A percentile compares a stretch with the other conserved stretches of the same genome.
phyloP scores from a whole-genome alignment of 2,888 invertebrate species.

The Oxycera nigricornis region DNA sequence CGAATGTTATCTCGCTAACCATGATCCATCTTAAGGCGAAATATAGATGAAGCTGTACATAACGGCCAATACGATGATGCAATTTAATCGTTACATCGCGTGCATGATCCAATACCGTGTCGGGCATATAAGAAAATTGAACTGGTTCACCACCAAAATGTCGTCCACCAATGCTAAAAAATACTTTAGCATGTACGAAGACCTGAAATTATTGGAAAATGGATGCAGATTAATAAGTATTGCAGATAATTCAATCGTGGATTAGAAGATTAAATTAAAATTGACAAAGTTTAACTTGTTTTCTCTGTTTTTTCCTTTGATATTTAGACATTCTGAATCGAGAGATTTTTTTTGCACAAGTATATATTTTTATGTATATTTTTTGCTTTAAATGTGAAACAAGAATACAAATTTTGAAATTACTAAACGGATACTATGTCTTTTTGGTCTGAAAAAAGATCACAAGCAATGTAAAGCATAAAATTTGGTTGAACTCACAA shows the following conservation, averaged over 20 bases:
- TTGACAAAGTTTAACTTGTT: background rate
- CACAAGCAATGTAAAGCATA: too few species aligned
- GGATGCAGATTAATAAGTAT: background rate
- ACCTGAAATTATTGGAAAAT: slow-evolving; percentile 67
- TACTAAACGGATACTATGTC: too few species aligned
- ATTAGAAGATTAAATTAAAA: background rate
- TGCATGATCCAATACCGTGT: slow-evolving; percentile 76
- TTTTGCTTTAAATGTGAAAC: too few species aligned
- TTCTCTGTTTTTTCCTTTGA: too few species aligned
- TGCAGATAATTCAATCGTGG: background rate
- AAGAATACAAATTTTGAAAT: too few species aligned
- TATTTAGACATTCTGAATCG: too few species aligned
- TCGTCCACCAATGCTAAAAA: slow-evolving; percentile 77
- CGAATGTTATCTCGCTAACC: slow-evolving; percentile 84
- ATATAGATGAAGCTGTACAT: slow-evolving; percentile 77
- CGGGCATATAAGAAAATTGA: slow-evolving; percentile 78
- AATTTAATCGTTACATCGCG: slow-evolving; percentile 83
- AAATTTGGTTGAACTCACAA: too few species aligned
- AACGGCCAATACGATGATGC: slow-evolving; percentile 77
- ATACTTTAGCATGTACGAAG: slow-evolving; percentile 78
- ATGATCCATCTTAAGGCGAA: slow-evolving; percentile 85
- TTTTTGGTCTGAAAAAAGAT: too few species aligned
- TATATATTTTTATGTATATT: too few species aligned
- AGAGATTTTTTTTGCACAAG: too few species aligned
- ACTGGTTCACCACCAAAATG: slow-evolving; percentile 76